Conservation (phyloP, 2,113 vertebrate genomes). For the Dipodomys stephensi region DNA sequence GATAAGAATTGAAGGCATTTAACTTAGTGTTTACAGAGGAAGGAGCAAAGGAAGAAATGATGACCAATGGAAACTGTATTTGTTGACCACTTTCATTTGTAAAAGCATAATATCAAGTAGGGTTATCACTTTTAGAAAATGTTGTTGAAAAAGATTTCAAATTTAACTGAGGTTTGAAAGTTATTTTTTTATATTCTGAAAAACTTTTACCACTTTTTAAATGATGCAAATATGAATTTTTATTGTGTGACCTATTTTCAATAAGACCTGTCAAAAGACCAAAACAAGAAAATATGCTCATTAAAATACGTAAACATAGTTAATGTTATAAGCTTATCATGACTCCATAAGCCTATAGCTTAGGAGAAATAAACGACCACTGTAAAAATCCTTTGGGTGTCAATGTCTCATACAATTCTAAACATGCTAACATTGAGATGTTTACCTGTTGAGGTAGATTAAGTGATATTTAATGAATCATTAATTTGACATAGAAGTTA, state of each 20-base stretch:
- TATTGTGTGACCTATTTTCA: conserved; percentile 57
- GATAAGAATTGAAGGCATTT: background rate
- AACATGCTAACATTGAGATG: conserved; percentile 41
- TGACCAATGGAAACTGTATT: conserved; percentile 11
- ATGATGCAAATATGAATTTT: conserved; percentile 58
- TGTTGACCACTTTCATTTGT: background rate
- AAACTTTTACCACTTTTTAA: conserved; percentile 47
- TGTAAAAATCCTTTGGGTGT: background rate
- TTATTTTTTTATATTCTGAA: conserved; percentile 65
- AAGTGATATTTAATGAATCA: conserved; percentile 54
- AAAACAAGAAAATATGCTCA: conserved; percentile 55
- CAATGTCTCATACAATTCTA: conserved; percentile 34
- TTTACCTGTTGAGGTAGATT: conserved; percentile 47
- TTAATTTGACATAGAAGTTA: conserved; percentile 65
- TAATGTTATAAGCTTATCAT: conserved; percentile 3
- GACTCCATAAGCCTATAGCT: conserved; percentile 56
- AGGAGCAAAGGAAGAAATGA: background rate
- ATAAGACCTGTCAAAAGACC: conserved; percentile 14
- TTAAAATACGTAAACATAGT: conserved; percentile 56
- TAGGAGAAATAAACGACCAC: conserved; percentile 36
- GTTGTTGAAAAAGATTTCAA: conserved; percentile 39
- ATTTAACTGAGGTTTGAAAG: conserved; percentile 50
- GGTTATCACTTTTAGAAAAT: conserved; percentile 63
- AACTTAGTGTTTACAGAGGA: background rate
- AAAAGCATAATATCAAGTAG: conserved; percentile 47